Base-by-base conservation (phyloP, 1,140 invertebrate species). In the Lasioglossum baleicum region DNA sequence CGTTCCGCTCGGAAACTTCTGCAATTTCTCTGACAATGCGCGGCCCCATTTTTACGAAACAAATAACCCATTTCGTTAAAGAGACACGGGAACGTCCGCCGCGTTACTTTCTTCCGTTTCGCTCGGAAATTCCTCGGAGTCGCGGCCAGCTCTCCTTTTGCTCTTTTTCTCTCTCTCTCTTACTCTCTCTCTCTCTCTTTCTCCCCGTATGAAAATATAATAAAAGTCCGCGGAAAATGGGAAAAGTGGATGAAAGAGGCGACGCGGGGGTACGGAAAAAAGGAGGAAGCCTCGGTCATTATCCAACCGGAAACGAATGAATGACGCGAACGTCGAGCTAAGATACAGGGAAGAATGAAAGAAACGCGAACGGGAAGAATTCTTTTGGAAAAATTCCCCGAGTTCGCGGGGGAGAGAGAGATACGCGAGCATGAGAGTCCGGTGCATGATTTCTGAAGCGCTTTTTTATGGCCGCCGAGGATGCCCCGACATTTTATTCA, bases 251-350 rank as follows among this genome's bases (percentile, higher is more conserved):
- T 58, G 31, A 60, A 11, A 67, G 44, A 26, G 51, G n/a, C 31
- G 42, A 31, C n/a, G 13, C 15, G 20, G 26, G 22, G 13, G 31
- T 68, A 10, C 7, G 17, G 71, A 8, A 22, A 20, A 26, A 73
- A 22, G 20, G n/a, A 65, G 60, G 70, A 82, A 73, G 65, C n/a
- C 31, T n/a, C 56, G 64, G 73, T 75, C 83, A 65, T 85, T 85
- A 85, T 65, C 72, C 74, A 51, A 56, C 60, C n/a, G 48, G 60
- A 60, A 58, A 68, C 35, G 70, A 67, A 68, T 56, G 60, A 77
- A 73, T 67, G 61, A 60, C 53, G 73, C 44, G 58, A 61, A 72
- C 67, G 75, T 72, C 63, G 26, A 35, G 77, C 53, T 70, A 74
- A 66, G 66, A 70, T 31, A 63, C 42, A 40, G 15, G 40, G 31